Conservation (phyloP, 2,888 invertebrate genomes). For the Steinernema scapterisci region DNA sequence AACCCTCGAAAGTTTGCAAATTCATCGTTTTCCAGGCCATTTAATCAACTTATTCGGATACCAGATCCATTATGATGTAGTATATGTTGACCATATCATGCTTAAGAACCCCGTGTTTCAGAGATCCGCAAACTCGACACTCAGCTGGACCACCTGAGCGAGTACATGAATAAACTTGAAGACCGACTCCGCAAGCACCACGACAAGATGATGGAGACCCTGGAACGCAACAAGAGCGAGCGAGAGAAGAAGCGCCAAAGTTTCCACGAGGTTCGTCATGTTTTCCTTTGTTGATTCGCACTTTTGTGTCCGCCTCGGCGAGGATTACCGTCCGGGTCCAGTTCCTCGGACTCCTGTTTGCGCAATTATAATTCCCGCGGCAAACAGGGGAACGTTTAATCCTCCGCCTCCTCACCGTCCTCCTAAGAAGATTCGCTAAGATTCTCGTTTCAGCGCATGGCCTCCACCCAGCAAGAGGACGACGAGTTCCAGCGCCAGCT, state of each 20-base stretch:
- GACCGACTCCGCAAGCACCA: constrained; percentile 56
- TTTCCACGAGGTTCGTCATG: constrained; percentile 61
- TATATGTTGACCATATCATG: too few relatives aligned
- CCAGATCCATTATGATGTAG: too few relatives aligned
- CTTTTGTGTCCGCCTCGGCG: neutral
- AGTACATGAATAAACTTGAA: constrained; percentile 65
- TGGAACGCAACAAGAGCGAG: constrained; percentile 63
- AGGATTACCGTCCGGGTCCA: constrained; percentile 2
- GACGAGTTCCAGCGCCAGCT: constrained; percentile 64
- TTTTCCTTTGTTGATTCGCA: constrained; percentile 8
- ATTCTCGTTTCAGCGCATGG: constrained; percentile 49
- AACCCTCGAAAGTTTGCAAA: neutral
- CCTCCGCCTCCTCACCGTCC: too few relatives aligned
- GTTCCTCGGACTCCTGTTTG: constrained; percentile 5
- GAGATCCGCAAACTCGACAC: constrained; percentile 66
- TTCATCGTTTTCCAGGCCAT: too few relatives aligned
- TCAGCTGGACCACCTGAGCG: constrained; percentile 66
- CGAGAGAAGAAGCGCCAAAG: constrained; percentile 63
- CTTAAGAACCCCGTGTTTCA: too few relatives aligned
- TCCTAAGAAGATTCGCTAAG: neutral
- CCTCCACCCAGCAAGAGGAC: constrained; percentile 58
- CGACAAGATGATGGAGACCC: constrained; percentile 60
- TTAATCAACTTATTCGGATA: too few relatives aligned
- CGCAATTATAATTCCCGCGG: constrained; percentile 2
- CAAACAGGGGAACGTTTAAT: constrained; percentile 31